These are phyloP conservation scores for Triplophysa bombifrons DNA, from an alignment of 2,797 vertebrate genomes.

Conservation along the genomic window DNA sequence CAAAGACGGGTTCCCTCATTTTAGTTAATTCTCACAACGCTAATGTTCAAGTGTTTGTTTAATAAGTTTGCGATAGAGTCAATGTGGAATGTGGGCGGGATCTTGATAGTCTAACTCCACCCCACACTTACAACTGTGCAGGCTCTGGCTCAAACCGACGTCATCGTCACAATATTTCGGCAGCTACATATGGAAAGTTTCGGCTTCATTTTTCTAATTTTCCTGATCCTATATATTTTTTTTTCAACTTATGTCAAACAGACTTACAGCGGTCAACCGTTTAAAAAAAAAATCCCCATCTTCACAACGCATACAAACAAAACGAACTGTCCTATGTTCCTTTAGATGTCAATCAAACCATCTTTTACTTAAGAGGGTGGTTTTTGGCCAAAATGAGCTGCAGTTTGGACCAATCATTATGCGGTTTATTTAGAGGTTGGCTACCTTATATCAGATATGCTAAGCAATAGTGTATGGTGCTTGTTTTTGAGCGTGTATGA, in stretches of 20 bases:
- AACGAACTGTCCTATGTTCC: not conserved
- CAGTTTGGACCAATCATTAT: not conserved
- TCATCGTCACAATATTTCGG: no score
- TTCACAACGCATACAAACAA: not conserved
- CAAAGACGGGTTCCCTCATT: no score
- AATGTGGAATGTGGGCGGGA: no score
- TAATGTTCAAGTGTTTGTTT: no score
- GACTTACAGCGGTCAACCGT: not conserved
- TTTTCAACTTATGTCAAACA: not conserved
- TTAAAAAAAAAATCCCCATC: not conserved
- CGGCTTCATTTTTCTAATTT: no score
- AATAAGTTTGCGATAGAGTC: no score
- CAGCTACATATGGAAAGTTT: no score
- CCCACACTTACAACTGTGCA: no score
- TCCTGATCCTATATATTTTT: no score
- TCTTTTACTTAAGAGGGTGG: not conserved
- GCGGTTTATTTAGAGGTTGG: not conserved
- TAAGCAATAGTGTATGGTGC: slow-evolving; percentile 21
- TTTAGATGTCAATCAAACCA: not conserved
- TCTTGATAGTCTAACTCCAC: no score
- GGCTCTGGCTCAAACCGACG: no score
- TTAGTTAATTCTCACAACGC: no score
- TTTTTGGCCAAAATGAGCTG: not conserved
- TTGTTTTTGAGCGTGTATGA: slow-evolving; percentile 23
- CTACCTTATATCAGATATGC: not conserved